Conservation (phyloP, 2,888 invertebrate species). For the Diarsia mendica region DNA sequence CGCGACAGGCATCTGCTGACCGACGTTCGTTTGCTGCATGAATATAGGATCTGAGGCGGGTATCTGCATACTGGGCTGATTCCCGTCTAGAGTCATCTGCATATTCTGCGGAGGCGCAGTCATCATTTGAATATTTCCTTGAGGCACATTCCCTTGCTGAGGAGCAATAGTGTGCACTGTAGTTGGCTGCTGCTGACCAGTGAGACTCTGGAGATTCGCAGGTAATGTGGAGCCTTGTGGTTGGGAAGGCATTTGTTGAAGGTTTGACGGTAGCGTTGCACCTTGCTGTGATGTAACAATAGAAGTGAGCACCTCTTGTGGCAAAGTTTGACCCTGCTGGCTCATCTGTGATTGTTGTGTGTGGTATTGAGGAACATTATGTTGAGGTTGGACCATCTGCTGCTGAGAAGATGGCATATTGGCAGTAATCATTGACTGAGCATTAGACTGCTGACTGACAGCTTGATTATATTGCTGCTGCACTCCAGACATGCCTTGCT, state of each 20-base stretch:
- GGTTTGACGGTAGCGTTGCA: constrained; percentile 85
- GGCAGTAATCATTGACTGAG: constrained; percentile 86
- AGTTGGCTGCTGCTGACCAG: constrained; percentile 86
- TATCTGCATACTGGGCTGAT: constrained; percentile 90
- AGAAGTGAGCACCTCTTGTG: constrained; percentile 88
- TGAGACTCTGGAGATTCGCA: constrained; percentile 89
- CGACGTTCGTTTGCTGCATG: constrained; percentile 86
- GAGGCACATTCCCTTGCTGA: constrained; percentile 90
- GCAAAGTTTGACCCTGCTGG: constrained; percentile 87
- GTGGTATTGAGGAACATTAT: constrained; percentile 88
- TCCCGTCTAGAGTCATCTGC: constrained; percentile 89
- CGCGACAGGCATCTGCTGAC: constrained; percentile 84
- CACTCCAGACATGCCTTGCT: constrained; percentile 86
- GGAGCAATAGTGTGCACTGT: constrained; percentile 85
- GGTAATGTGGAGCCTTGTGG: constrained; percentile 91
- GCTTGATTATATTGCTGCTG: constrained; percentile 90
- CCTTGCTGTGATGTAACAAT: constrained; percentile 89
- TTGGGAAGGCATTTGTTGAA: constrained; percentile 86
- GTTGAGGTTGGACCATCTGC: constrained; percentile 88
- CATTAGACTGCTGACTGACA: constrained; percentile 85
- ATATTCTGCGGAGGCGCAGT: constrained; percentile 88
- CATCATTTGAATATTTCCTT: constrained; percentile 91
- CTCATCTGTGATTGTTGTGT: constrained; percentile 87
- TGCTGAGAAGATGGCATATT: constrained; percentile 87
- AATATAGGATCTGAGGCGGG: constrained; percentile 89